phyloP scores from a whole-genome alignment of 2,888 invertebrate genomes.

The Tenthredo amoena region DNA sequence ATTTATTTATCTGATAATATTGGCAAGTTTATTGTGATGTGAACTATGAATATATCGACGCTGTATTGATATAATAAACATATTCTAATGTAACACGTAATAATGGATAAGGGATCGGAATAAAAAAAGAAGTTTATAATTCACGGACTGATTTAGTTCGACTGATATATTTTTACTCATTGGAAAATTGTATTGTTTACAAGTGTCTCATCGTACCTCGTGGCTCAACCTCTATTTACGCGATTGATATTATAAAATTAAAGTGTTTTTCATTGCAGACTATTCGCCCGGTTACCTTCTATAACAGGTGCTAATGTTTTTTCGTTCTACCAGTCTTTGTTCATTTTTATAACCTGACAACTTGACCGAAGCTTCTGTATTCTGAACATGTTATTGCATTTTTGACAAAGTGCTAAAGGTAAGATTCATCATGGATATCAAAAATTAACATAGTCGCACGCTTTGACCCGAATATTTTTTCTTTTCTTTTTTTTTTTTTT shows the following conservation, averaged over 20 bases:
- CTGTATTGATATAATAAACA: conserved; percentile 18
- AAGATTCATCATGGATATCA: conserved; percentile 5
- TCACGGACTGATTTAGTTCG: conserved; percentile 28
- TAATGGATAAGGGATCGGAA: background rate
- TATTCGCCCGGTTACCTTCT: conserved; percentile 53
- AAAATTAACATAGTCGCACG: background rate
- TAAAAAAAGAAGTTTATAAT: conserved; percentile 19
- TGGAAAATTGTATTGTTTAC: conserved; percentile 60
- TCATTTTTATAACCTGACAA: conserved; percentile 67
- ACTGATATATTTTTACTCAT: conserved; percentile 32
- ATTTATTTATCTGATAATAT: conserved; percentile 63
- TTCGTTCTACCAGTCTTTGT: conserved; percentile 57
- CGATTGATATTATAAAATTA: conserved; percentile 54
- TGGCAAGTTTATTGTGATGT: conserved; percentile 37
- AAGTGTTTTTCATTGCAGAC: conserved; percentile 59
- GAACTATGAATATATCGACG: background rate
- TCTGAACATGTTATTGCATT: conserved; percentile 64
- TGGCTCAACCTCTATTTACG: conserved; percentile 27
- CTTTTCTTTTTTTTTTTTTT: background rate
- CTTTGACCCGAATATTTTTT: background rate
- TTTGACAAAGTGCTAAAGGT: conserved; percentile 65
- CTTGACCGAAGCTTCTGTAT: conserved; percentile 57
- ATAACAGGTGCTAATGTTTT: conserved; percentile 57
- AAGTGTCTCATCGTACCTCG: conserved; percentile 55
- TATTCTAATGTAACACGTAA: background rate